These are phyloP conservation scores for Hypothenemus hampei DNA, from an alignment of 1,140 invertebrate genomes.

Conservation along the genomic window DNA sequence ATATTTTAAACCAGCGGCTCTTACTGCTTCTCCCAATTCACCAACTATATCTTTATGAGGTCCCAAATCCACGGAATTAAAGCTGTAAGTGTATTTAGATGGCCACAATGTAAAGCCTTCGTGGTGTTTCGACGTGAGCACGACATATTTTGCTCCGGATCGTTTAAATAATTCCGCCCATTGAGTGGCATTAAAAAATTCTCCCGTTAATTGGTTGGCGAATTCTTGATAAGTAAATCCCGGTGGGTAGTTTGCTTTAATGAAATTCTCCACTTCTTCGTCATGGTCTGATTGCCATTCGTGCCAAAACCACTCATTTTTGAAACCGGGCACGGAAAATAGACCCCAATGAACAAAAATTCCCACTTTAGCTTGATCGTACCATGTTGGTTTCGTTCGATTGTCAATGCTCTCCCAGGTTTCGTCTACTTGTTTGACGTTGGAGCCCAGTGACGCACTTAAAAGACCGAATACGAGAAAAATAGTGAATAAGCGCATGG, in stretches of 20 bases:
- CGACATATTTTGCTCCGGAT: conserved; percentile 69
- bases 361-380: conserved; percentile 83
- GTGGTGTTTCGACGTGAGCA: conserved; percentile 12
- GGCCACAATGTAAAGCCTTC: conserved; percentile 17
- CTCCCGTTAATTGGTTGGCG: conserved; percentile 70
- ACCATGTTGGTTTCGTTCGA: conserved; percentile 80
- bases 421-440: not conserved
- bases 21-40: conserved; percentile 60
- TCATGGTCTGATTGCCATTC: conserved; percentile 55
- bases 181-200: conserved; percentile 72
- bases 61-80: conserved; percentile 15
- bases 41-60: conserved; percentile 10
- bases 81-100: conserved; percentile 15
- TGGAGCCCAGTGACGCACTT: not conserved
- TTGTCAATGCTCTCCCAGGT: conserved; percentile 78
- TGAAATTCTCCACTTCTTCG: conserved; percentile 54
- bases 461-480: too few species aligned
- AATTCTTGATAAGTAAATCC: conserved; percentile 83
- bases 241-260: conserved; percentile 71
- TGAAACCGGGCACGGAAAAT: conserved; percentile 80
- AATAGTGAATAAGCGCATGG: too few species aligned
- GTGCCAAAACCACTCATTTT: conserved; percentile 84
- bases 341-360: conserved; percentile 94
- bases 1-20: conserved; percentile 64
- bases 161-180: conserved; percentile 72